Evolutionary conservation across 2,888 invertebrate species (phyloP).

Genomic region (Diaprepes abbreviatus): DNA sequence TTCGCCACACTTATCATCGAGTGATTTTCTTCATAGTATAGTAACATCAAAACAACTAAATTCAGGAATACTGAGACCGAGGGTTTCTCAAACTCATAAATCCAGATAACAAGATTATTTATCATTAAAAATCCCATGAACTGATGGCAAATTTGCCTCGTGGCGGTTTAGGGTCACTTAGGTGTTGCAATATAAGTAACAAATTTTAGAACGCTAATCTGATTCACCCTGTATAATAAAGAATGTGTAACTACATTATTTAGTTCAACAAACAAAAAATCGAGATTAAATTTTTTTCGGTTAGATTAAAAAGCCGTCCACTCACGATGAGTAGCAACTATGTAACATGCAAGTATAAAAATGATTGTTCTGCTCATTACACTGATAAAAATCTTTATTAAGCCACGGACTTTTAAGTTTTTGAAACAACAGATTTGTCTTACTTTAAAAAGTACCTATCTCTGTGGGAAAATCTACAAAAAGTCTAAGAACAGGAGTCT

Average conservation of each 20-base stretch:
- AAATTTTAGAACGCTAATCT: no score
- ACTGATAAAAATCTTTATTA: constrained; percentile 34
- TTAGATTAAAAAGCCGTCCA: neutral
- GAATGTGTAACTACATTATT: neutral
- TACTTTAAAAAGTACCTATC: constrained; percentile 23
- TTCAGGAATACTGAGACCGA: no score
- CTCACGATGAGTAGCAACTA: constrained; percentile 5
- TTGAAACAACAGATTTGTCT: constrained; percentile 24
- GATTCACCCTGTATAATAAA: neutral
- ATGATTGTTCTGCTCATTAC: constrained; percentile 25
- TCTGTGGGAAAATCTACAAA: constrained; percentile 28
- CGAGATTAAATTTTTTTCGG: neutral
- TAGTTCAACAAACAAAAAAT: neutral
- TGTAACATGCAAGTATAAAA: constrained; percentile 17
- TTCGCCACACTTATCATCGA: no score
- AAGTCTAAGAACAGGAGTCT: neutral
- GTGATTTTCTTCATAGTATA: no score
- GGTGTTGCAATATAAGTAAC: no score
- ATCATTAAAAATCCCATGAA: no score
- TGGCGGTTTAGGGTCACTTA: no score
- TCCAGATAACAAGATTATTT: no score
- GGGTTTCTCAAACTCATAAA: no score
- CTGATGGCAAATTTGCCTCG: no score
- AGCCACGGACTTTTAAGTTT: constrained; percentile 29
- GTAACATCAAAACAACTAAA: no score